A percentile compares a stretch with the other conserved stretches of the same genome.
Evolutionary conservation across 2,888 invertebrate genomes (phyloP).

Genomic region (Caenorhabditis virilis): DNA sequence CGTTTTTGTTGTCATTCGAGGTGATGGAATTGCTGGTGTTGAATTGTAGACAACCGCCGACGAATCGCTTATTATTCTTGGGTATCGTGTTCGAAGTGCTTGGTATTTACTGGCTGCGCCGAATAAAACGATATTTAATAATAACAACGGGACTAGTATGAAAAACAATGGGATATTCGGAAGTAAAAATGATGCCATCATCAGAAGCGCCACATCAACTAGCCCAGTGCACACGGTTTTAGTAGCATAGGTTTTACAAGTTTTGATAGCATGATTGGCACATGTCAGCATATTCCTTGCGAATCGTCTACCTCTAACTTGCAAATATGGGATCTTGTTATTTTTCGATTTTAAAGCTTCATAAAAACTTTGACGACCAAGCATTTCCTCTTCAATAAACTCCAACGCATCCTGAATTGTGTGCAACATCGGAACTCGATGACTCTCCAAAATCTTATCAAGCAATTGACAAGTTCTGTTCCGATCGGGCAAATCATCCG

Average conservation of each 20-base stretch:
- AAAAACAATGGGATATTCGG: slow-evolving; percentile 56
- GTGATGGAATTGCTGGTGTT: slow-evolving; percentile 45
- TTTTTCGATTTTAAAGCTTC: slow-evolving; percentile 54
- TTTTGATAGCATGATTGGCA: slow-evolving; percentile 16
- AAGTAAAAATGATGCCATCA: slow-evolving; percentile 43
- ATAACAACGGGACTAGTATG: slow-evolving; percentile 57
- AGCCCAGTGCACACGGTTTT: slow-evolving; percentile 36
- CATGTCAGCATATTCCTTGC: slow-evolving; percentile 25
- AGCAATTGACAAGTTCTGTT: slow-evolving; percentile 64
- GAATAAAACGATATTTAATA: slow-evolving; percentile 58
- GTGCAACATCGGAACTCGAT: slow-evolving; percentile 56
- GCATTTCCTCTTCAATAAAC: slow-evolving; percentile 65
- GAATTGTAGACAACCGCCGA: slow-evolving; percentile 28
- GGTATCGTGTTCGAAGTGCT: slow-evolving; percentile 24
- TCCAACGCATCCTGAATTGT: slow-evolving; percentile 59
- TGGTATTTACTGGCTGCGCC: slow-evolving; percentile 34
- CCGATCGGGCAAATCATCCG: slow-evolving; percentile 62
- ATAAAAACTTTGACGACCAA: slow-evolving; percentile 57
- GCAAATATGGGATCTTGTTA: slow-evolving; percentile 63
- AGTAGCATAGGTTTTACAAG: slow-evolving; percentile 24
- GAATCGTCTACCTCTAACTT: slow-evolving; percentile 47
- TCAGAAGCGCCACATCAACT: slow-evolving; percentile 44
- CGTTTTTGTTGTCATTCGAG: slow-evolving; percentile 38
- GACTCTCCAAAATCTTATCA: slow-evolving; percentile 63
- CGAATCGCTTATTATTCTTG: slow-evolving; percentile 36